phyloP scores from a whole-genome alignment of 2,113 vertebrate species.

The Myxocyprinus asiaticus region DNA sequence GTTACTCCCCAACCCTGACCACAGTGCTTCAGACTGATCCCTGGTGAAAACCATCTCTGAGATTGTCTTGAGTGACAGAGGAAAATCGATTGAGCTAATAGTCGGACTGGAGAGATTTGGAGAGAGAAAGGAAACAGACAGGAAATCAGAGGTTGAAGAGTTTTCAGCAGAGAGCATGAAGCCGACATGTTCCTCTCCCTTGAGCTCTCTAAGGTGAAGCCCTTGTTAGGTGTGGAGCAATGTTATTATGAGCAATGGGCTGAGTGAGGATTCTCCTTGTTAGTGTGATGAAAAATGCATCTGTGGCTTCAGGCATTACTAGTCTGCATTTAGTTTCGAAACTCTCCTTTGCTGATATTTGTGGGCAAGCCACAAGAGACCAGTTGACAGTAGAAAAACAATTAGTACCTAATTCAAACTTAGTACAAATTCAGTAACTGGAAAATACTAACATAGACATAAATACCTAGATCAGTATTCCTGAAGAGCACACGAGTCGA shows the following conservation, averaged over 20 bases:
- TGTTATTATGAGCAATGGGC: conserved; percentile 25
- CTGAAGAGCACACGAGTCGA: no score
- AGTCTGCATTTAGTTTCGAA: neutral
- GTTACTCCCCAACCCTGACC: no score
- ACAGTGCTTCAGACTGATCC: neutral
- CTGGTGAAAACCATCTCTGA: neutral
- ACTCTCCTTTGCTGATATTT: neutral
- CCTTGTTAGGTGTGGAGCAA: neutral
- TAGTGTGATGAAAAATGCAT: conserved; percentile 40
- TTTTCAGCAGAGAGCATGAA: neutral
- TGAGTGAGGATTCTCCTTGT: conserved; percentile 3
- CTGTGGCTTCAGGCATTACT: conserved; percentile 41
- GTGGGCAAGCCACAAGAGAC: neutral
- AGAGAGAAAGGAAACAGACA: conserved; percentile 12
- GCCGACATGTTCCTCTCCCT: neutral
- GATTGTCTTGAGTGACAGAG: neutral
- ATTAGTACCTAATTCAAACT: no score
- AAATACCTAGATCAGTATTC: no score
- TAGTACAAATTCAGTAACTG: no score
- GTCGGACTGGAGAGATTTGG: conserved; percentile 19
- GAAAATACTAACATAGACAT: no score
- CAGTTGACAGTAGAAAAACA: no score
- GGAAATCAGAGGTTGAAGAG: conserved; percentile 38
- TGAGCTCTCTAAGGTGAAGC: neutral
- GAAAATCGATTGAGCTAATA: conserved; percentile 29